Evolutionary conservation across 1,140 invertebrate species (phyloP).

Genomic region (Zaprionus ornatus): DNA sequence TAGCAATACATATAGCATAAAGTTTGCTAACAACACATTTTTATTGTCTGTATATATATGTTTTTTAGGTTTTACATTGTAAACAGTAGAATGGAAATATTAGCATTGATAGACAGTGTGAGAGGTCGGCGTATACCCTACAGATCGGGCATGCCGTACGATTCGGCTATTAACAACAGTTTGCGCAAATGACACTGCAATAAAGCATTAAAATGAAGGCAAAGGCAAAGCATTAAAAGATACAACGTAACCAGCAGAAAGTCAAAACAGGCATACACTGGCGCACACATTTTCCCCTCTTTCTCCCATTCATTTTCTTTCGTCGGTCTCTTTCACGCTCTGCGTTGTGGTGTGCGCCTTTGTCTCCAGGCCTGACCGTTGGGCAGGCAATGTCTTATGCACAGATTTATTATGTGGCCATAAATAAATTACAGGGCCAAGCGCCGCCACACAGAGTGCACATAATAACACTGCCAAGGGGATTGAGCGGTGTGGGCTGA

Average conservation of each 20-base stretch:
- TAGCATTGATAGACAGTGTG: too few species aligned
- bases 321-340: background rate
- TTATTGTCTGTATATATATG: too few species aligned
- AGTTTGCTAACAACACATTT: too few species aligned
- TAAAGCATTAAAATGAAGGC: conserved; percentile 55
- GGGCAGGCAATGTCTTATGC: conserved; percentile 70
- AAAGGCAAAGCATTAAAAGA: conserved; percentile 66
- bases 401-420: conserved; percentile 81
- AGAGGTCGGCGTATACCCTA: too few species aligned
- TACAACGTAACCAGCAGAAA: conserved; percentile 14
- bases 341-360: background rate
- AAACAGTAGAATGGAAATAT: too few species aligned
- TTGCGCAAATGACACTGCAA: conserved; percentile 77
- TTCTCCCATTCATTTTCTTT: background rate
- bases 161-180: conserved; percentile 75
- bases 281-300: background rate
- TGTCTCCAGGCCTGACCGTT: conserved; percentile 23
- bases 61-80: too few species aligned
- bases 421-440: conserved; percentile 77
- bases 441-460: conserved; percentile 52
- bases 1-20: too few species aligned
- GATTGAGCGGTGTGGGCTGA: background rate
- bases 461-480: conserved; percentile 40
- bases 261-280: background rate
- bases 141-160: too few species aligned